Evolutionary conservation across 2,113 vertebrate species (phyloP).

Genomic region (Ahaetulla prasina): DNA sequence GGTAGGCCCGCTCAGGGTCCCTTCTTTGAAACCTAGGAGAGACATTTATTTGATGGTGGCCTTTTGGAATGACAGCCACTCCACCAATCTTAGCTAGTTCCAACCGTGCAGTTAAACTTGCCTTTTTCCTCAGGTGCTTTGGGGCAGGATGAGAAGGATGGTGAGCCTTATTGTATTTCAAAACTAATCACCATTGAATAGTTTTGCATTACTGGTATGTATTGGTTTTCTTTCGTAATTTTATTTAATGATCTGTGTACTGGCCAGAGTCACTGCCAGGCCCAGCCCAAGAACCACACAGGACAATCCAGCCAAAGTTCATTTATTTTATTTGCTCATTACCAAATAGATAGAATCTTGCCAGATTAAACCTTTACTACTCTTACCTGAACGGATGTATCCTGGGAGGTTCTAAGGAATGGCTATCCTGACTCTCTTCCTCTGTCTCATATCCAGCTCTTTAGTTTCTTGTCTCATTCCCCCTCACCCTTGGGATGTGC

Average conservation of each 20-base stretch:
- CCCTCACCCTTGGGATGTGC: too few relatives aligned
- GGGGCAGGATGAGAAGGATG: not conserved
- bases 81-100: not conserved
- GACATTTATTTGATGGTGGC: not conserved
- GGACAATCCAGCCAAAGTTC: not conserved
- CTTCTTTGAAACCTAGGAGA: not conserved
- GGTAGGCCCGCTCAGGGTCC: not conserved
- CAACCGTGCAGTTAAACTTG: not conserved
- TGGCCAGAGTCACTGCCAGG: not conserved
- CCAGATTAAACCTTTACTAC: not conserved
- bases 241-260: not conserved
- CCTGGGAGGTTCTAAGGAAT: not conserved
- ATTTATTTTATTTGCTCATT: too few relatives aligned
- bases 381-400: not conserved
- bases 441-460: too few relatives aligned
- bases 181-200: not conserved
- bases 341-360: not conserved
- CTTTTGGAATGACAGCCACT: not conserved
- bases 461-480: too few relatives aligned
- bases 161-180: not conserved
- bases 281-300: not conserved
- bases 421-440: not conserved
- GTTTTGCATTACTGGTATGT: not conserved
- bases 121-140: not conserved
- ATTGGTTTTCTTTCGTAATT: not conserved